Evolutionary conservation across 2,888 invertebrate species (phyloP), one percentile per base, ranked within the genome.

Genomic region (Eurytoma californica): DNA sequence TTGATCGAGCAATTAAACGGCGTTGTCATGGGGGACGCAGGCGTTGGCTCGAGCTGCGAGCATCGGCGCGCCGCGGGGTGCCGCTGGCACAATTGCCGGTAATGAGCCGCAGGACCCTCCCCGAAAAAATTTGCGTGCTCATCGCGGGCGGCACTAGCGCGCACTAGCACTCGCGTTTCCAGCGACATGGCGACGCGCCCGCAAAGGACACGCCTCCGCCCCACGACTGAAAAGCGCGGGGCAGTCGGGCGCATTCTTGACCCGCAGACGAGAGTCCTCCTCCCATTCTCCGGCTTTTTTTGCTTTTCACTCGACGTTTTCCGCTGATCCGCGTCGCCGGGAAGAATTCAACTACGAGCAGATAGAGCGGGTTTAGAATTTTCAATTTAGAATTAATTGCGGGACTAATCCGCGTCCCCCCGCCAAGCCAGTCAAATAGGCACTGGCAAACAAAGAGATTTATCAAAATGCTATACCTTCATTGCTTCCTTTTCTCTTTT

Each of bases 1-100:
- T 89, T 87, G 87, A 89, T 88, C 86, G 89, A 88, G 88, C 87
- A 89, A 89, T 88, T 89, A 89, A 89, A 88, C 84, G 84, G 85
- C 86, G 88, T 87, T 89, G 88, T 89, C 89, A 87, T 86, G 86
- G 83, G 86, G 82, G 58, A 83, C 74, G 83, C 83, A 84, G 80
- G 83, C 82, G 80, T 75, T 82, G 79, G 82, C 83, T 82, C 87
- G n/a, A n/a, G n/a, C n/a, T n/a, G n/a, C n/a, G n/a, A n/a, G n/a
- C n/a, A n/a, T n/a, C n/a, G n/a, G n/a, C n/a, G n/a, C n/a, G 80
- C 88, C 80, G 84, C 87, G 85, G 69, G 72, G 65, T 65, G 63
- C 28, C 61, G 80, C 85, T 83, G 82, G 86, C 88, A 90, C 89
- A 89, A 89, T 90, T 88, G 88, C 88, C 84, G 87, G 88, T 89